Evolutionary conservation across 2,113 vertebrate species (phyloP).

Genomic region (Psittacara wagleri): DNA sequence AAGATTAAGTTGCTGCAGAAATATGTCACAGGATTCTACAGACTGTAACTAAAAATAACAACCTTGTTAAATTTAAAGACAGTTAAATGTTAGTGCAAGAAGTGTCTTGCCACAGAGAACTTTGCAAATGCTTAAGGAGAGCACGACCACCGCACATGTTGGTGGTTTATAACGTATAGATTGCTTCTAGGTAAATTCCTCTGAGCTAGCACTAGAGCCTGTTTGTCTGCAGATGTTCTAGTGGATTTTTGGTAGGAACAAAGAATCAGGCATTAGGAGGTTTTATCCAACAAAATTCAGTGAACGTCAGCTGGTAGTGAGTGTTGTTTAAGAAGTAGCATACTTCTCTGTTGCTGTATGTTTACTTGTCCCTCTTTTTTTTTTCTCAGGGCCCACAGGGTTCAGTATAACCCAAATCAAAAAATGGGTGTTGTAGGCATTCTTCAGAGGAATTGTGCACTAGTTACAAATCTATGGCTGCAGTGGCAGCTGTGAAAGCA

Average conservation of each 20-base stretch:
- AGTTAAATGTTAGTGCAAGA: not conserved
- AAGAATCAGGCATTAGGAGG: not conserved
- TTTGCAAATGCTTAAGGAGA: not conserved
- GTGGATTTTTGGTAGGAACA: not conserved
- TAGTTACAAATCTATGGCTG: not conserved
- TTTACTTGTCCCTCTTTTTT: not conserved
- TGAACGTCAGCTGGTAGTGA: not conserved
- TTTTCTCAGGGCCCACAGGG: not conserved
- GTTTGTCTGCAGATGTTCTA: not conserved
- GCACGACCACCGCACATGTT: not conserved
- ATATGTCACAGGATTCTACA: conserved; percentile 1
- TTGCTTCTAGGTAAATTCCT: not conserved
- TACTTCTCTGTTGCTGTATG: not conserved
- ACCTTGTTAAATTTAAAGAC: not conserved
- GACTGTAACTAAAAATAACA: conserved; percentile 25
- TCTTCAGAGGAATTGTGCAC: not conserved
- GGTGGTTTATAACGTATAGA: not conserved
- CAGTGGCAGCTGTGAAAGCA: not conserved
- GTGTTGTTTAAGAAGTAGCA: not conserved
- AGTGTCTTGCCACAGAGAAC: not conserved
- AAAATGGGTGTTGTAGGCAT: not conserved
- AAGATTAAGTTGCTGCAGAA: conserved; percentile 28
- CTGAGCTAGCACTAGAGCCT: not conserved
- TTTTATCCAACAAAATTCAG: not conserved
- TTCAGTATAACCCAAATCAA: not conserved